Percentiles rank a stretch among this genome's conserved stretches.
These are phyloP conservation scores for Stictonetta naevosa DNA, from an alignment of 2,113 vertebrate species.

Conservation along the genomic window DNA sequence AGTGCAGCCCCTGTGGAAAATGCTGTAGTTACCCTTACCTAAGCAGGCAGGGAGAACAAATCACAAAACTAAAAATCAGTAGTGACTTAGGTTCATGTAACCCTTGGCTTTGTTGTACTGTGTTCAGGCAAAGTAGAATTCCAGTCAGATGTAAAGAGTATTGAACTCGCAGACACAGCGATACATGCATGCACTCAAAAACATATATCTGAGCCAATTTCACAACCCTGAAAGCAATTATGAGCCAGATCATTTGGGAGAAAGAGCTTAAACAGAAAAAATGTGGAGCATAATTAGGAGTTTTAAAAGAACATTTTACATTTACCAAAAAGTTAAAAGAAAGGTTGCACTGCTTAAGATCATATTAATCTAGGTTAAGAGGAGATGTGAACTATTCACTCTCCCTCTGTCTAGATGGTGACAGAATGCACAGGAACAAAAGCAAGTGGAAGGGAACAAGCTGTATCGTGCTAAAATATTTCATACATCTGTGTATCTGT, in stretches of 20 bases:
- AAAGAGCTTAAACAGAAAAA: not conserved
- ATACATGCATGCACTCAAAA: not conserved
- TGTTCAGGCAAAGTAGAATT: not conserved
- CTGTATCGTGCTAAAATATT: fast-evolving
- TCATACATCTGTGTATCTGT: not conserved
- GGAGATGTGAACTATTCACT: not conserved
- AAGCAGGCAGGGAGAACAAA: not conserved
- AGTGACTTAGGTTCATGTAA: not conserved
- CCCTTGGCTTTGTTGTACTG: not conserved
- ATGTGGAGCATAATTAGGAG: not conserved
- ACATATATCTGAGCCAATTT: not conserved
- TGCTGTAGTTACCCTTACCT: fast-evolving
- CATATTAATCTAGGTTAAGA: not conserved
- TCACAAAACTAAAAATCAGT: not conserved
- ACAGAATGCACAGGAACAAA: not conserved
- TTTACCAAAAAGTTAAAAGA: not conserved
- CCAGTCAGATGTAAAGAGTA: not conserved
- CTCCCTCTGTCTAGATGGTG: not conserved
- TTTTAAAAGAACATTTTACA: not conserved
- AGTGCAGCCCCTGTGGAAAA: not conserved
- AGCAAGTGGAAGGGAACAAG: not conserved
- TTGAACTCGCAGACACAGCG: not conserved
- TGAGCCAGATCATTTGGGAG: constrained; percentile 28
- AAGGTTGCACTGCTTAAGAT: not conserved
- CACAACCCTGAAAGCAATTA: constrained; percentile 55